Conservation (phyloP, 2,113 vertebrate species). For the Otis tarda region DNA sequence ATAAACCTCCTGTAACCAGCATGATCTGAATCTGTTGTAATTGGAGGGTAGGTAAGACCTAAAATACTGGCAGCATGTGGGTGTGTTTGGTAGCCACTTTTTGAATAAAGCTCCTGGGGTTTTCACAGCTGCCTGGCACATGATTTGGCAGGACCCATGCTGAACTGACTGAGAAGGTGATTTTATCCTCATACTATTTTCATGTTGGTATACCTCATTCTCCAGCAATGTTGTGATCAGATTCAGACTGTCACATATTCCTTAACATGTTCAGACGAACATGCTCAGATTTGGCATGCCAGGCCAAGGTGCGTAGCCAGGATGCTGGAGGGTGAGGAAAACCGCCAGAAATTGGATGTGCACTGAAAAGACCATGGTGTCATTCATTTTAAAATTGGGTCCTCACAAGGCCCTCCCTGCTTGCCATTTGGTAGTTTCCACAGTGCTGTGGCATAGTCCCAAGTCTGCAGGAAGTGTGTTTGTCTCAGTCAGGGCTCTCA, state of each 20-base stretch:
- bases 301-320: neutral
- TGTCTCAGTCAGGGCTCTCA: neutral
- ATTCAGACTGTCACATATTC: constrained; percentile 27
- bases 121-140: constrained; percentile 16
- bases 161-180: constrained; percentile 40
- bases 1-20: neutral
- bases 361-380: neutral
- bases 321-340: constrained; percentile 20
- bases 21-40: neutral
- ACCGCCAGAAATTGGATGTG: neutral
- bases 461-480: neutral
- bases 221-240: constrained; percentile 33
- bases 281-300: constrained; percentile 3
- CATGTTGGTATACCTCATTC: constrained; percentile 25
- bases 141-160: neutral
- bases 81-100: neutral
- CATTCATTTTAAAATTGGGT: neutral
- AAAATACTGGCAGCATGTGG: neutral
- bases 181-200: constrained; percentile 50
- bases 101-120: neutral
- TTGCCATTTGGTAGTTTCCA: neutral
- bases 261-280: neutral
- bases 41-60: neutral
- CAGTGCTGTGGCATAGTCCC: neutral
- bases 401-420: neutral